Base-by-base conservation (phyloP, 1,140 invertebrate species). In the Euura lappo region DNA sequence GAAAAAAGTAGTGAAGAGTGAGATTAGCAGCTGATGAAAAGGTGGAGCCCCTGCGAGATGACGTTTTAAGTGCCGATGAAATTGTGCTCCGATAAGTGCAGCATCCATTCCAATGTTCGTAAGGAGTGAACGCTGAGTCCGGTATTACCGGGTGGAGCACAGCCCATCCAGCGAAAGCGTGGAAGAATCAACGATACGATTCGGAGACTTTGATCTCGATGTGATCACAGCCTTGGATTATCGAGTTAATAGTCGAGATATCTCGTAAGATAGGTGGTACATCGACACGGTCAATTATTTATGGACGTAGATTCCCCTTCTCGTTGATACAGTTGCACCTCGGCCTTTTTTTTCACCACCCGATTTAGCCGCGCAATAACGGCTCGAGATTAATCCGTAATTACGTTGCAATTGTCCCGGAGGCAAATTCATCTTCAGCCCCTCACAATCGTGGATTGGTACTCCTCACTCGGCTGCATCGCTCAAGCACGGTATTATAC, bases 11-110 rank as follows among this genome's bases (percentile, higher is more conserved):
- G 51, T 60, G 51, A 60, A 46, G 51, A 60, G 68, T 69, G 74
- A 80, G 79, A 81, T 80, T 82, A 81, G 78, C 79, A 78, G 76
- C 72, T 80, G 78, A 82, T 82, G 78, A 81, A 80, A 81, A 80
- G 79, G 75, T 81, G 77, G 76, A 79, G 74, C 73, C 71, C 10
- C 72, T 74, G 51, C 71, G 68, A 76, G 73, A 80, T 82, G 81
- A 80, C 78, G 76, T 81, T 82, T 82, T 82, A 82, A 82, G 81
- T 81, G 80, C 77, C 77, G 80, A 81, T 79, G 79, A 81, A 82
- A 82, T 81, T 80, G 78, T 81, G 76, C 70, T 45, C 66, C 73
- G 79, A 80, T 81, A 80, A 81, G 73, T 76, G 75, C 73, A 73
- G 72, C 68, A n/a, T 70, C 44, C 28, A 47, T 71, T 60, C 51